These are phyloP conservation scores for Clarias batrachus DNA, from an alignment of 2,113 vertebrate species.

Conservation along the genomic window DNA sequence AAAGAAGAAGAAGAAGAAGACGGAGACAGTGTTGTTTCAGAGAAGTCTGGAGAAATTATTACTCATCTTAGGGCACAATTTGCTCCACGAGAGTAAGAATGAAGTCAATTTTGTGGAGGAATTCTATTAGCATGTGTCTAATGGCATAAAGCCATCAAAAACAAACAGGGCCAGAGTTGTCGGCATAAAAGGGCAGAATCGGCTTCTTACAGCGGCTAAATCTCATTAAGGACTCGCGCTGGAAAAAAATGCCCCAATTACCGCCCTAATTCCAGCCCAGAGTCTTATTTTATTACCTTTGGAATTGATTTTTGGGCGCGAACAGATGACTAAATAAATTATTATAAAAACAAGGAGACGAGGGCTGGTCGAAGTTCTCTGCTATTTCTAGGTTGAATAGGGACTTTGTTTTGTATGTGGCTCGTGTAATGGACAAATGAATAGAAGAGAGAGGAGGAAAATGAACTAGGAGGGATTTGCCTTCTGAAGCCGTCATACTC, in stretches of 20 bases:
- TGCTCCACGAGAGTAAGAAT: conserved; percentile 58
- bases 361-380: conserved; percentile 55
- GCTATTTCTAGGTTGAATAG: conserved; percentile 31
- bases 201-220: conserved; percentile 53
- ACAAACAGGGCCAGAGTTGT: conserved; percentile 63
- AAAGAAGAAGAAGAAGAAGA: neutral
- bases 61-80: conserved; percentile 66
- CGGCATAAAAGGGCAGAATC: conserved; percentile 45
- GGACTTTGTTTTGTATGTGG: conserved; percentile 39
- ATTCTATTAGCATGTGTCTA: conserved; percentile 70
- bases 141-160: conserved; percentile 67
- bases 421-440: conserved; percentile 18
- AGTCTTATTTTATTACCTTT: conserved; percentile 65
- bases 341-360: conserved; percentile 49
- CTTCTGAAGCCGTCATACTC: conserved; percentile 27
- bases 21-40: neutral
- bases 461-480: conserved; percentile 21
- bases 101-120: conserved; percentile 68
- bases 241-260: conserved; percentile 67
- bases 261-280: conserved; percentile 66
- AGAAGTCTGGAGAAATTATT: conserved; percentile 55
- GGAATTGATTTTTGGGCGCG: conserved; percentile 58
- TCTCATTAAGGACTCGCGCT: conserved; percentile 59
- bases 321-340: conserved; percentile 59
- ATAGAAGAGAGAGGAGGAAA: conserved; percentile 24